Percentiles rank a stretch among this genome's conserved stretches.
These are phyloP conservation scores for Teleopsis dalmanni DNA, from an alignment of 1,140 invertebrate genomes.

Conservation along the genomic window DNA sequence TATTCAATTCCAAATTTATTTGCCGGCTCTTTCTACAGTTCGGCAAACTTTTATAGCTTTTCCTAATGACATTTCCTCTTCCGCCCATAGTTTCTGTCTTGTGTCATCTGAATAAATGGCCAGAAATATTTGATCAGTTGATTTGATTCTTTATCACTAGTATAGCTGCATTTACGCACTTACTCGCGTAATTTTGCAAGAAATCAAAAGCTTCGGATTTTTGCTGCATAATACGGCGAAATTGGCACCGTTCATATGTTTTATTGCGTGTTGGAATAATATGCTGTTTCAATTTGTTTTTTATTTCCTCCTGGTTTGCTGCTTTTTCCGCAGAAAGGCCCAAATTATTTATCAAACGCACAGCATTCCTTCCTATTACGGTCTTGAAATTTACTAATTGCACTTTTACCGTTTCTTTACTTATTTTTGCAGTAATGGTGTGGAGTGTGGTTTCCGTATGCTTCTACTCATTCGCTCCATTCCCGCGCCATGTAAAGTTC, in stretches of 20 bases:
- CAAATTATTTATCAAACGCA: no score
- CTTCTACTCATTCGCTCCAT: no score
- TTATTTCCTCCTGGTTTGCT: no score
- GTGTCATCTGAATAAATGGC: conserved; percentile 2
- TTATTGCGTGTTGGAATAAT: not conserved
- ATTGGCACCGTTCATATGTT: not conserved
- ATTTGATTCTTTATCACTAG: not conserved
- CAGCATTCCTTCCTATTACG: no score
- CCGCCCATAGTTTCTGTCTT: conserved; percentile 1
- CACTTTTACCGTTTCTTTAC: no score
- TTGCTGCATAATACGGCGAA: conserved; percentile 1
- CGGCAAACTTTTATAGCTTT: conserved; percentile 6
- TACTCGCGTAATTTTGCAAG: not conserved
- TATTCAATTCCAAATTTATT: conserved; percentile 1
- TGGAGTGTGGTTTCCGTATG: no score
- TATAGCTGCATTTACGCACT: not conserved
- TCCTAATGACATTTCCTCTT: conserved; percentile 1
- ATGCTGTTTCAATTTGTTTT: no score
- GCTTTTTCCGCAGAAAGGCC: no score
- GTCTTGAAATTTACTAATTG: no score
- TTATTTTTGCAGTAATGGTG: no score
- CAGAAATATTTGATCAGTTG: conserved; percentile 5
- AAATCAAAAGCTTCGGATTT: conserved; percentile 5
- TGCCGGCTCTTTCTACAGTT: not conserved
- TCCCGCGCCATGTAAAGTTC: no score